Base-by-base conservation (phyloP, 1,140 invertebrate species). In the Zaprionus vittiger region DNA sequence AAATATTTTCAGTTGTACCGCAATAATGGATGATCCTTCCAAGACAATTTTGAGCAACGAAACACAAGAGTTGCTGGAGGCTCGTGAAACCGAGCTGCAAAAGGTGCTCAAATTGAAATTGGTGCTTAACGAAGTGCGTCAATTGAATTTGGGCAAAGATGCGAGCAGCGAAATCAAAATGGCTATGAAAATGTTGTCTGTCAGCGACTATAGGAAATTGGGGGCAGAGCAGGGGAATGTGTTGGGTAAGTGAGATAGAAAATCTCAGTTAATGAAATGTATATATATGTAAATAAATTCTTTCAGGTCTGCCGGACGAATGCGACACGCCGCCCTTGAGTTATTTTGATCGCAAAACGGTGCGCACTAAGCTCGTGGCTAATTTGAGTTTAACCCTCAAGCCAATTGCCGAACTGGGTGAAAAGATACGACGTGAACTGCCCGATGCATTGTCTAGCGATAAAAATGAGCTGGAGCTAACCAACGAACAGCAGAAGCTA, bases 81-180 rank as follows among this genome's bases (percentile, higher is more conserved):
- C 70, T 0, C 86, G 83, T 5, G 28, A 77, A 12, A 14, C 26
- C 3, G 80, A 83, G 7, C n/a, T 91, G 4, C 72, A 63, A 4
- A 80, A 49, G 37, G 83, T 86, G 6, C 34, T 86, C 1, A 83
- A 81, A 15, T 17, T 86, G 14, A 82, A 87, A 55, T 17, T 86
- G 1, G 31, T 91, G 20, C 44, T 91, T 26, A 68, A 79, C 26
- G 54, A 67, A 59, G 11, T 82, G 20, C 73, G 73, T 1, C 44
- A 26, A 2, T 28, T 90, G 14, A 66, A 85, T 7, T 15, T 80
- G 37, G 65, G 54, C 1, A 34, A 47, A 12, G 56, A 74, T 9
- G 37, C 38, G 17, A 77, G 54, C 9, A 44, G 66, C 5, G 81
- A 83, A 67, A 79, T 81, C 1, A 61, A 74, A 54, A 64, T 59